Base-by-base conservation (phyloP, 2,888 invertebrate genomes). In the Eulithis prunata region DNA sequence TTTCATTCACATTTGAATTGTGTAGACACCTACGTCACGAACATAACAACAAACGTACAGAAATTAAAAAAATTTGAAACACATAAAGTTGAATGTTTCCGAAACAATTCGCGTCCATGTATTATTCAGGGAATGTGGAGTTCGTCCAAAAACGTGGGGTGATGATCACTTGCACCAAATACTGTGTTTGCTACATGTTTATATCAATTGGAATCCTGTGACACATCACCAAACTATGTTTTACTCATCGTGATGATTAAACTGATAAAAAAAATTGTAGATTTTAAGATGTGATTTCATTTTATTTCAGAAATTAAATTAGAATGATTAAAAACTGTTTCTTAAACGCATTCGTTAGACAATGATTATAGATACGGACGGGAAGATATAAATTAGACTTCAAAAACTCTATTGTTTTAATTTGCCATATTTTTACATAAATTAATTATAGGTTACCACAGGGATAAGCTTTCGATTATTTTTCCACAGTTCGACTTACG, bases 61-160 rank as follows among this genome's bases (percentile, higher is more conserved):
- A 8, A 13, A 14, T 41, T 41, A 10, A 41, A 51, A n/a, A 51
- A 43, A 38, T 36, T 64, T 43, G 13, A n/a, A 64, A 41, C 38
- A 54, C 62, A 55, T 47, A 64, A 62, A 64, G 51, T 65, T 60
- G 54, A 68, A 63, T 54, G 63, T 61, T 64, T 63, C 60, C 47
- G 32, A 71, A 65, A 52, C 59, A 60, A 59, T 66, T 57, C 63
- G 55, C 66, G 69, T 62, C 56, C 64, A 65, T 66, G 66, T 64
- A 63, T 66, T 64, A 68, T 68, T 67, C 62, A 59, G 53, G 65
- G 70, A 71, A 72, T 71, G 76, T 81, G 81, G 80, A 80, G 62
- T 62, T 70, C 62, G 72, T 78, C 77, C 80, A 80, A 78, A 71
- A 73, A 73, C 73, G 65, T 72, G 71, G 75, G 72, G 41, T 60